Evolutionary conservation across 2,113 vertebrate genomes (phyloP).

Genomic region (Notarius quadriscutis): DNA sequence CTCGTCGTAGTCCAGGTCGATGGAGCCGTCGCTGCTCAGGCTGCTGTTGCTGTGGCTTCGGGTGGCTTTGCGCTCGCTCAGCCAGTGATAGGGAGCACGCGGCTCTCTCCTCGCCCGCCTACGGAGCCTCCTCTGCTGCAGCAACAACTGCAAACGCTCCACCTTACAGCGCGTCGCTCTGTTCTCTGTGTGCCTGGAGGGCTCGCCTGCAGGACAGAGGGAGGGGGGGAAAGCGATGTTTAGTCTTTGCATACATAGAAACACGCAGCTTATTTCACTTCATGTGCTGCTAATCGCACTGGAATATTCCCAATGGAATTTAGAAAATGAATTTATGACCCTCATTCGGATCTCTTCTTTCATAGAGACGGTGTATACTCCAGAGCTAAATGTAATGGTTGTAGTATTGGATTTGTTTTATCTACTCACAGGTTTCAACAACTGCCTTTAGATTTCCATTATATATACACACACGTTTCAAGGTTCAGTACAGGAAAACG

Average conservation of each 20-base stretch:
- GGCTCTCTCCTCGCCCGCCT: conserved; percentile 79
- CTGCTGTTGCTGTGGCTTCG: conserved; percentile 73
- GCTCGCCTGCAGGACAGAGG: conserved; percentile 61
- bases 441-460: no score
- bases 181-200: conserved; percentile 81
- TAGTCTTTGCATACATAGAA: not conserved
- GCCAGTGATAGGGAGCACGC: conserved; percentile 75
- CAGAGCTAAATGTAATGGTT: not conserved
- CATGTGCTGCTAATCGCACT: not conserved
- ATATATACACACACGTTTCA: no score
- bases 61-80: conserved; percentile 74
- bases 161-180: conserved; percentile 86
- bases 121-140: conserved; percentile 85
- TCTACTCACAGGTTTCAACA: no score
- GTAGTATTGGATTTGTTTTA: no score
- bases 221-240: not conserved
- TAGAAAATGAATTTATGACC: not conserved
- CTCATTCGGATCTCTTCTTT: not conserved
- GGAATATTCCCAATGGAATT: not conserved
- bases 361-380: not conserved
- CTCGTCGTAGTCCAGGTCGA: conserved; percentile 83
- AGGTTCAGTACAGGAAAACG: not conserved
- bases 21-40: conserved; percentile 63
- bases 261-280: not conserved
- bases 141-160: conserved; percentile 84